Conservation (phyloP, 2,113 vertebrate genomes). For the Petromus typicus region DNA sequence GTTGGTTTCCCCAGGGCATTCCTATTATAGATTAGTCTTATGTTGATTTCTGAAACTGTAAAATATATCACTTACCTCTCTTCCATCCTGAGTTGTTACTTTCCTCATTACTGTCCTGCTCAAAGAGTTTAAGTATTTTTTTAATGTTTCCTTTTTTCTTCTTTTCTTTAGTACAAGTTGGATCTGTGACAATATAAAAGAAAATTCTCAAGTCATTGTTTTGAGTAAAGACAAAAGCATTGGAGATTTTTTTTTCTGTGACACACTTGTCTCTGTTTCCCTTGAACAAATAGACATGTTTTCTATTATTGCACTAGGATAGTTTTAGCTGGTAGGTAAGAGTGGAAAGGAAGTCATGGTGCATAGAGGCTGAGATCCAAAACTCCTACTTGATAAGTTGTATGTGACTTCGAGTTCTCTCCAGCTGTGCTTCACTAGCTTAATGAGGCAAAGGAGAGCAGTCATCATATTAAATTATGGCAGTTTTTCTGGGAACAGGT, state of each 20-base stretch:
- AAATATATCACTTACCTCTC: neutral
- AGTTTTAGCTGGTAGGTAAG: neutral
- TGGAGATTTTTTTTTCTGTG: neutral
- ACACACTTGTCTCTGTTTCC: neutral
- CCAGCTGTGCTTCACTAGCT: constrained; percentile 19
- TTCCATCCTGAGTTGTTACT: neutral
- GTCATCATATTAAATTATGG: constrained; percentile 68
- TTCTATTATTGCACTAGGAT: neutral
- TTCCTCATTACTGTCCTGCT: neutral
- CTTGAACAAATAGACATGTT: neutral
- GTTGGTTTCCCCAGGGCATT: neutral
- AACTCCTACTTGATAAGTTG: constrained; percentile 1
- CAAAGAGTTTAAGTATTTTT: neutral
- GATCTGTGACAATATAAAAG: neutral
- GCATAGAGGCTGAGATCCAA: constrained; percentile 31
- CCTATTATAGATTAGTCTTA: neutral
- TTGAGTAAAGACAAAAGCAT: neutral
- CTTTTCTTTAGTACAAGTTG: neutral
- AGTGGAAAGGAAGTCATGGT: neutral
- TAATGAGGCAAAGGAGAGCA: constrained; percentile 62
- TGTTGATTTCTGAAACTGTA: neutral
- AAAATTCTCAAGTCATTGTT: neutral
- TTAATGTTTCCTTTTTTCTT: neutral
- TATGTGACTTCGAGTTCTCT: constrained; percentile 47
- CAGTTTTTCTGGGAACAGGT: constrained; percentile 59